These are phyloP conservation scores for Cistogaster globosa DNA, from an alignment of 2,888 invertebrate genomes.

Conservation along the genomic window DNA sequence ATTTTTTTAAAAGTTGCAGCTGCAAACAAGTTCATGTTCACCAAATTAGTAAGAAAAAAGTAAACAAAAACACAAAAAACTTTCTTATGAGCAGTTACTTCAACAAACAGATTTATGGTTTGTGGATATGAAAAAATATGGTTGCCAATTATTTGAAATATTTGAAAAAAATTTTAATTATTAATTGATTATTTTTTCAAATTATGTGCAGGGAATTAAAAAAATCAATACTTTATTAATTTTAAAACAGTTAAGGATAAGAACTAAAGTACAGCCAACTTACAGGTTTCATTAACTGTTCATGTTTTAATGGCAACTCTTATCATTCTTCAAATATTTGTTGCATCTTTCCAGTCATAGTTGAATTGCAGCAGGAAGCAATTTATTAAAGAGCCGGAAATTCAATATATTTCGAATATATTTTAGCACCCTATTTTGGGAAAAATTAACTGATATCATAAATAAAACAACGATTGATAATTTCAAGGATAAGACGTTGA, in stretches of 20 bases:
- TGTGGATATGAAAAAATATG: conserved; percentile 1
- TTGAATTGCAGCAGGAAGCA: conserved; percentile 22
- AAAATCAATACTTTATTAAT: too few relatives aligned
- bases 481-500: too few relatives aligned
- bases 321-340: neutral
- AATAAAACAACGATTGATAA: neutral
- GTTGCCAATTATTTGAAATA: conserved; percentile 29
- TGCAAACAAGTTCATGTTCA: conserved; percentile 65
- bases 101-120: conserved; percentile 32
- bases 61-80: neutral
- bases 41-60: conserved; percentile 16
- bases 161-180: neutral
- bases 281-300: neutral
- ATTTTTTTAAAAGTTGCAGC: conserved; percentile 61
- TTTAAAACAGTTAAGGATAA: neutral
- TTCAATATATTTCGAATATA: neutral
- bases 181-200: too few relatives aligned
- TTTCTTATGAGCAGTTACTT: conserved; percentile 41
- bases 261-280: neutral
- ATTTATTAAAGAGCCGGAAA: conserved; percentile 14
- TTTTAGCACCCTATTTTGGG: neutral
- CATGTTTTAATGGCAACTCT: conserved; percentile 6
- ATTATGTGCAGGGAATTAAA: neutral
- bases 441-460: neutral
- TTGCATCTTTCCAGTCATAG: neutral